Evolutionary conservation across 1,140 invertebrate genomes (phyloP), one percentile per base, ranked within the genome.

Genomic region (Platorchestia sp.): DNA sequence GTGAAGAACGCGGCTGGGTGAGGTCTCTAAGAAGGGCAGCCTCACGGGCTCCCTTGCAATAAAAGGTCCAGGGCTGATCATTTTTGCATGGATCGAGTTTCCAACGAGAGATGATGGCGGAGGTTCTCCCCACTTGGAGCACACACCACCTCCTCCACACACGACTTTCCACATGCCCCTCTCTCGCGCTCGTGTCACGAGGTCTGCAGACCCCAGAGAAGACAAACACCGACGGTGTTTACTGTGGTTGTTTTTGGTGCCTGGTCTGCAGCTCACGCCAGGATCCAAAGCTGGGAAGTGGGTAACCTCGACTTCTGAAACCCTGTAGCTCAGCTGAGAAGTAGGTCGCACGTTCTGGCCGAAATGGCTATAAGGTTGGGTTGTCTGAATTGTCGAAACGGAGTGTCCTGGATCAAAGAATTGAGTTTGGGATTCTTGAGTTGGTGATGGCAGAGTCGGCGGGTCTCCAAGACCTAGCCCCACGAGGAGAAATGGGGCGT

Each of bases 61-160:
- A 44, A 93, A 93, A 6, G 91, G 91, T n/a, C 91, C 91, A n/a
- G 91, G 91, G 40, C 43, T 93, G 43, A 93, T 93, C 91, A 93
- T 93, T 44, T 44, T 93, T 42, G 91, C 14, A 40, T 93, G 91
- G 43, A 93, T 93, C 43, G 91, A 45, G 45, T 93, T 93, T 14
- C 87, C 87, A 27, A 93, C 91, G 45, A 93, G 45, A 27, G 91
- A 47, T n/a, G 91, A 47, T 40, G 91, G 45, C 19, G 91, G 91
- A 14, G 91, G 91, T 93, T 93, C 91, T 44, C 91, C 91, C 91
- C 91, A 93, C 91, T 93, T 93, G 45, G 91, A 93, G 36, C 91
- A 93, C 6, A 45, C 44, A 14, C 91, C 45, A 22, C 91, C 91
- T 44, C 91, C 91, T 6, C 91, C 91, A 40, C 91, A 93, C 91